Evolutionary conservation across 30 jellyfish, hydroid and myxozoan species (phyloP), one percentile per base, ranked within the genome.

Genomic region (Rhopilema esculentum): DNA sequence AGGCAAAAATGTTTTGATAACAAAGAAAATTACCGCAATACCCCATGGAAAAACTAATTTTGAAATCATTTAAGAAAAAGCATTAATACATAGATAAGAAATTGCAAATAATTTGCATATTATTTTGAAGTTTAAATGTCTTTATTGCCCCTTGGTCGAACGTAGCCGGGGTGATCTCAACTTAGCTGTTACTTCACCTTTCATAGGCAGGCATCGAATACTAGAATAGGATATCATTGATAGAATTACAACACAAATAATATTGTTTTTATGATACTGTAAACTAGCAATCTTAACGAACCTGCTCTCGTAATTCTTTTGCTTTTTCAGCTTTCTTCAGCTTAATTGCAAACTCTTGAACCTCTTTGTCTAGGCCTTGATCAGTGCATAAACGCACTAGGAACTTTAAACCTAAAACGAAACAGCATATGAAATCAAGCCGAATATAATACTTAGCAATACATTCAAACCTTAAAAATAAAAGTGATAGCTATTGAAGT

Each of bases 341-440:
- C 50, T 94, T 94, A 53, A 73, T 72, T 28, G 94, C 92, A 70
- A 90, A 94, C 33, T 94, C 99, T 51, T 94, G 96, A 4, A 77
- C 90, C 63, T 94, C 97, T 53, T 86, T 80, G 51, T 78, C 88
- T 28, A 94, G 77, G 15, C 99, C 99, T 85, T 94, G 99, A 52
- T 94, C 99, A 2, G 96, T 93, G 85, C 97, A 94, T 9, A 94
- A 88, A 20, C 97, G 92, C 66, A 90, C 97, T 4, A 94, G 92
- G 71, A 94, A 94, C 83, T 85, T 88, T 77, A 94, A 65, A 53
- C 97, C 99, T 94, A 77, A 33, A 26, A 33, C 50, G 72, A 77
- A 77, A 67, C 67, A 69, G 16, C 25, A 23, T 0, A 32, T 48
- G 16, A 0, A 8, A 6, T 32, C 27, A 77, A 2, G 62, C n/a